Conservation (phyloP, 2,888 invertebrate species). For the Tetramorium bicarinatum region DNA sequence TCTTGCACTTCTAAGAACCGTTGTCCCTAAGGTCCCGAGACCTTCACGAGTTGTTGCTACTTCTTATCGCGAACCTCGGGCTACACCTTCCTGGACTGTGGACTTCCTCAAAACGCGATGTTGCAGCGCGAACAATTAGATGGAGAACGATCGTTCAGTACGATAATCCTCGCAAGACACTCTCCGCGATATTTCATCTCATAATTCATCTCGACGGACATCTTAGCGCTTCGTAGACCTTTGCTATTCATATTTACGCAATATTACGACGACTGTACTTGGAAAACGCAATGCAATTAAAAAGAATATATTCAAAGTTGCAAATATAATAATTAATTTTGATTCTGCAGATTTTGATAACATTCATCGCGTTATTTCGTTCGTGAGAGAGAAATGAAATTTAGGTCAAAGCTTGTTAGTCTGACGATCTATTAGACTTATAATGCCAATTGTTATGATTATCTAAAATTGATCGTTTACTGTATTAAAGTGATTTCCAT, state of each 20-base stretch:
- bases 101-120: constrained; percentile 68
- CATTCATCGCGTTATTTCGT: neutral
- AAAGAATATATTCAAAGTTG: neutral
- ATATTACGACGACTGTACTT: neutral
- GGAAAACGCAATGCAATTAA: neutral
- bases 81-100: constrained; percentile 52
- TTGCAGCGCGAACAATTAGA: constrained; percentile 58
- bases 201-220: constrained; percentile 24
- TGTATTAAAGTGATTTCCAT: constrained; percentile 14
- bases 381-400: neutral
- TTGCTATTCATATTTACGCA: constrained; percentile 15
- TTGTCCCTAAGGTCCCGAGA: constrained; percentile 79
- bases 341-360: neutral
- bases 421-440: too few relatives aligned
- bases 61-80: constrained; percentile 63
- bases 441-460: neutral
- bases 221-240: constrained; percentile 20
- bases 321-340: neutral
- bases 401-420: neutral
- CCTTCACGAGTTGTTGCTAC: constrained; percentile 64
- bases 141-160: constrained; percentile 29
- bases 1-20: constrained; percentile 80
- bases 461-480: neutral
- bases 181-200: constrained; percentile 22
- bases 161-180: constrained; percentile 19